phyloP scores from a whole-genome alignment of 2,113 vertebrate genomes.

The Neogobius melanostomus region DNA sequence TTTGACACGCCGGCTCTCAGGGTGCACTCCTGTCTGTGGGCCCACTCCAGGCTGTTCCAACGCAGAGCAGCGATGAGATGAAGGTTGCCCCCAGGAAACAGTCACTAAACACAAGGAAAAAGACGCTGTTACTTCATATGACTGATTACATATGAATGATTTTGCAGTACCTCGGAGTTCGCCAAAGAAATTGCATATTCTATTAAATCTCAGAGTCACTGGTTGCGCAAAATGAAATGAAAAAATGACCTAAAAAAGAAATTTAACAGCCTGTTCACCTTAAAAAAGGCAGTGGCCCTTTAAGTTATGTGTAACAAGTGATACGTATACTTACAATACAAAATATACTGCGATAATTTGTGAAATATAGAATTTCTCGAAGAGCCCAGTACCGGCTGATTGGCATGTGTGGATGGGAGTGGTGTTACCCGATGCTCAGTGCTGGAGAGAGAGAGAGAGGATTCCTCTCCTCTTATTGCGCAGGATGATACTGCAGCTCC shows the following conservation, averaged over 20 bases:
- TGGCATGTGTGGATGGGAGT: not conserved
- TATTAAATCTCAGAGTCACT: not conserved
- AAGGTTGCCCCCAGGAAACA: not conserved
- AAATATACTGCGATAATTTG: not conserved
- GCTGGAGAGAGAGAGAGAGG: conserved; percentile 34
- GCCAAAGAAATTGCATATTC: conserved; percentile 3
- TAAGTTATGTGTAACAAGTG: not conserved
- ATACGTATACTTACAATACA: not conserved
- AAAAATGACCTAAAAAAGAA: not conserved
- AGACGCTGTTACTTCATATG: not conserved
- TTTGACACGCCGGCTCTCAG: conserved; percentile 17
- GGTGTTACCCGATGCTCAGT: conserved; percentile 22
- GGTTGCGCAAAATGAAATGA: not conserved
- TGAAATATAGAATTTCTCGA: not conserved
- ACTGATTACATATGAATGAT: not conserved
- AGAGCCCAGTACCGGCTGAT: not conserved
- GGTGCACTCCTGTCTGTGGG: conserved; percentile 4
- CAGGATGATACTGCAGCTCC: conserved; percentile 95
- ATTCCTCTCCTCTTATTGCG: conserved; percentile 81
- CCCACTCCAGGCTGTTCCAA: not conserved
- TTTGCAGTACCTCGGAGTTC: conserved; percentile 3
- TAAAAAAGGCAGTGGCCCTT: not conserved
- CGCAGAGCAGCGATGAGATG: conserved; percentile 11
- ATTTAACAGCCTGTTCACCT: not conserved
- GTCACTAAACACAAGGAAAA: conserved; percentile 1